phyloP scores from a whole-genome alignment of 2,888 invertebrate genomes.

The Uropetala carovei region DNA sequence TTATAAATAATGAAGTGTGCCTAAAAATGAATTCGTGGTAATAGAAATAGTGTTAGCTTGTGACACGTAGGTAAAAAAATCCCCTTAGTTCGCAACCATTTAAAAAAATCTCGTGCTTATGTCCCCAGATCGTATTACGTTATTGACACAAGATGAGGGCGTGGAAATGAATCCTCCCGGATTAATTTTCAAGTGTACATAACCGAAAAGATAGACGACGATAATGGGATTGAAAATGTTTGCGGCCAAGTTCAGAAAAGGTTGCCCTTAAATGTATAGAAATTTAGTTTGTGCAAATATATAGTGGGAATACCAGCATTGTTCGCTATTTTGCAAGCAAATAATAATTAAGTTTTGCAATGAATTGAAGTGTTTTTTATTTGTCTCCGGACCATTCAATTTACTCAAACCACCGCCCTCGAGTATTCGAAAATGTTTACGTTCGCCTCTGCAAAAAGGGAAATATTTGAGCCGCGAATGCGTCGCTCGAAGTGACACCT shows the following conservation, averaged over 20 bases:
- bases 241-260: neutral
- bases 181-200: neutral
- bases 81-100: neutral
- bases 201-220: neutral
- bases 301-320: neutral
- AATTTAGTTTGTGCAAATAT: constrained; percentile 17
- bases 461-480: neutral
- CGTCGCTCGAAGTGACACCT: too few relatives aligned
- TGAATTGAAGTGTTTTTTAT: constrained; percentile 23
- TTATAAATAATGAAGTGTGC: constrained; percentile 21
- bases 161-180: neutral
- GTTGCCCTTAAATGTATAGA: neutral
- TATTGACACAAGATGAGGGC: neutral
- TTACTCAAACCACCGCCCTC: neutral
- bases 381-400: neutral
- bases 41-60: neutral
- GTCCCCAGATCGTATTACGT: neutral
- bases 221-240: neutral
- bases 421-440: neutral
- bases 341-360: constrained; percentile 32
- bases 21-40: neutral
- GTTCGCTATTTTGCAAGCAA: constrained; percentile 38
- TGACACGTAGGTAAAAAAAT: neutral
- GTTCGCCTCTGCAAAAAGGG: neutral
- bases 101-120: neutral